Conservation (phyloP, 2,797 vertebrate species). For the Hyperoplus lanceolatus region DNA sequence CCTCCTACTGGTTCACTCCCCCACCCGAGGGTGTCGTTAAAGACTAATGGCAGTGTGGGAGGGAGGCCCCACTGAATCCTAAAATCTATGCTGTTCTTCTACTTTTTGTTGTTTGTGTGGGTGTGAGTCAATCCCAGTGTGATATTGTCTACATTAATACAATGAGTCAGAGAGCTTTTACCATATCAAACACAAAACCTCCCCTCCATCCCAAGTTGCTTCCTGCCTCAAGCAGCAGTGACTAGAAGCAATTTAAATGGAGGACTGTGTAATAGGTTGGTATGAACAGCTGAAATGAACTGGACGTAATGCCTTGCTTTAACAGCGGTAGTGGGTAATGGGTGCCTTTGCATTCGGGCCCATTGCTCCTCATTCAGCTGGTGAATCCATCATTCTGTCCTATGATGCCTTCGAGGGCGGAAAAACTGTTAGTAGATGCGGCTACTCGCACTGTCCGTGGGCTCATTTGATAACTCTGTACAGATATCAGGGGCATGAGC, state of each 20-base stretch:
- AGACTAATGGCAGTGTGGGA: constrained; percentile 40
- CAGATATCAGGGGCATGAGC: constrained; percentile 6
- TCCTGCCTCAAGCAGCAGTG: not conserved
- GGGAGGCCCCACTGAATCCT: constrained; percentile 21
- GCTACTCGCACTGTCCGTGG: constrained; percentile 11
- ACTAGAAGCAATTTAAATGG: constrained; percentile 20
- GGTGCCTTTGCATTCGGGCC: constrained; percentile 16
- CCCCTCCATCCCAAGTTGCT: constrained; percentile 6
- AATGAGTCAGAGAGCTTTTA: constrained; percentile 55
- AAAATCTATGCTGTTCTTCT: constrained; percentile 22
- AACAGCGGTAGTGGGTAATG: not conserved
- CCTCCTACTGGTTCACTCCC: not conserved
- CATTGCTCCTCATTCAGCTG: constrained; percentile 16
- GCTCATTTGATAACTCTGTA: constrained; percentile 12
- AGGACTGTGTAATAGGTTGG: constrained; percentile 7
- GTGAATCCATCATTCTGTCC: constrained; percentile 33
- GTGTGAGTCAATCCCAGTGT: constrained; percentile 20
- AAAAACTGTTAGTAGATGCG: constrained; percentile 11
- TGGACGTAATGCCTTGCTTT: constrained; percentile 13
- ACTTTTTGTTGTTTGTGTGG: not conserved
- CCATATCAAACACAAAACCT: constrained; percentile 29
- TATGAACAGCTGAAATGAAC: constrained; percentile 32
- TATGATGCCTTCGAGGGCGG: constrained; percentile 6
- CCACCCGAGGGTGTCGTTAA: constrained; percentile 34
- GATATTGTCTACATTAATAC: constrained; percentile 44